Evolutionary conservation across 2,888 invertebrate species (phyloP).

Genomic region (Girardia tigrina): DNA sequence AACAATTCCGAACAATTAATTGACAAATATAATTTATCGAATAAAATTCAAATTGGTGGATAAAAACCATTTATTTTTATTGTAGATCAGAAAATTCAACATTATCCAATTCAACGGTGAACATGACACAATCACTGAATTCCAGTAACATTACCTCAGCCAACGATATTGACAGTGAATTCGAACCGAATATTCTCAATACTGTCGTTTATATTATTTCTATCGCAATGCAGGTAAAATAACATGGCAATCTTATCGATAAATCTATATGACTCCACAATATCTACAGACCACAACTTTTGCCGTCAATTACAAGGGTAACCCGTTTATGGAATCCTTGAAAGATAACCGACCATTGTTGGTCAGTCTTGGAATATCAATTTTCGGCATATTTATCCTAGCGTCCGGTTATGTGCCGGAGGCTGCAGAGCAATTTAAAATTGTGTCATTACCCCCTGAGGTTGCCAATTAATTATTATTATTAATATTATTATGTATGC

Average conservation of each 20-base stretch:
- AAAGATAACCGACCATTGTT: conserved; percentile 76
- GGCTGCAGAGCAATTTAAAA: conserved; percentile 74
- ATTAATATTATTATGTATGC: no score
- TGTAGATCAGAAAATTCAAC: background rate
- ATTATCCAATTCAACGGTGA: background rate
- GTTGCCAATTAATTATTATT: conserved; percentile 53
- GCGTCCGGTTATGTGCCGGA: conserved; percentile 73
- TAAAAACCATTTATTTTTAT: background rate
- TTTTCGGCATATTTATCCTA: conserved; percentile 56
- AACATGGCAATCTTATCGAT: background rate
- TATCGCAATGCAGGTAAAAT: conserved; percentile 77
- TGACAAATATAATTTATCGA: no score
- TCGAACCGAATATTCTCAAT: conserved; percentile 82
- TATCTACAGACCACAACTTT: conserved; percentile 70
- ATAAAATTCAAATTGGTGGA: no score
- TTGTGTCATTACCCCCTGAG: conserved; percentile 77
- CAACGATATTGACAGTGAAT: conserved; percentile 61
- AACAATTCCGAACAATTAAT: no score
- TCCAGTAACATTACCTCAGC: background rate
- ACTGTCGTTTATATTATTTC: conserved; percentile 96
- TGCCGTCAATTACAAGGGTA: conserved; percentile 96
- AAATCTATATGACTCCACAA: background rate
- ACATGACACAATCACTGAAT: background rate
- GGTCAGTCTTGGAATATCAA: conserved; percentile 72
- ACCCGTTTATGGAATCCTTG: conserved; percentile 95